Conservation (phyloP, 37 sponge, comb jelly and placozoan genomes). For the Crambe crambe region DNA sequence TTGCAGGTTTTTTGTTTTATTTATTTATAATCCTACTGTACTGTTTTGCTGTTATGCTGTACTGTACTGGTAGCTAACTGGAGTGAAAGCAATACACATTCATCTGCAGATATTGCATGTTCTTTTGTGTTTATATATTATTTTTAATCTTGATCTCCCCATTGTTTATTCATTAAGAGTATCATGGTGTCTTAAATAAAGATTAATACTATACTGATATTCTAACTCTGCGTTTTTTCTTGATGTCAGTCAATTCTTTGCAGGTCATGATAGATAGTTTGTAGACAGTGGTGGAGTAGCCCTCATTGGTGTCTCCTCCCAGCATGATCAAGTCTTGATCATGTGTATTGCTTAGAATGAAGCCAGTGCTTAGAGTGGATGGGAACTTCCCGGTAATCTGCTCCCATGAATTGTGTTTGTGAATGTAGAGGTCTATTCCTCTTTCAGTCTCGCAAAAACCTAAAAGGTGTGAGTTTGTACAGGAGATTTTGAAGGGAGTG, state of each 20-base stretch:
- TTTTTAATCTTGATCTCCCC: too few species aligned
- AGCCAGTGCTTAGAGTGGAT: background rate
- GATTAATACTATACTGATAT: too few species aligned
- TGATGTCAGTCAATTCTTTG: background rate
- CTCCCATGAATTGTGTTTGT: background rate
- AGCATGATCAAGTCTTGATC: background rate
- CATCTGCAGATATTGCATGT: too few species aligned
- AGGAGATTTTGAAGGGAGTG: background rate
- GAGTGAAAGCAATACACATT: too few species aligned
- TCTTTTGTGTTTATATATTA: too few species aligned
- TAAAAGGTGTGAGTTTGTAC: background rate
- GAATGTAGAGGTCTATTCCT: background rate
- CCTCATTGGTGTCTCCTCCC: background rate
- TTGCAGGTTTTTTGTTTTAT: too few species aligned
- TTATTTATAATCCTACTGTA: too few species aligned
- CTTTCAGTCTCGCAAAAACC: too few species aligned
- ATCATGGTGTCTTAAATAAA: too few species aligned
- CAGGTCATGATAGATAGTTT: background rate
- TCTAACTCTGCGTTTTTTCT: background rate
- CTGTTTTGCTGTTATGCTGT: too few species aligned
- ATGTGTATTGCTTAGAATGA: background rate
- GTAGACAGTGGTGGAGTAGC: background rate
- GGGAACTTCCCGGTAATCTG: background rate
- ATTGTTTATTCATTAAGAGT: too few species aligned
- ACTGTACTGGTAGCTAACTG: too few species aligned